Evolutionary conservation across 2,888 invertebrate species (phyloP), one percentile per base, ranked within the genome.

Genomic region (Chaitophorus viminalis): DNA sequence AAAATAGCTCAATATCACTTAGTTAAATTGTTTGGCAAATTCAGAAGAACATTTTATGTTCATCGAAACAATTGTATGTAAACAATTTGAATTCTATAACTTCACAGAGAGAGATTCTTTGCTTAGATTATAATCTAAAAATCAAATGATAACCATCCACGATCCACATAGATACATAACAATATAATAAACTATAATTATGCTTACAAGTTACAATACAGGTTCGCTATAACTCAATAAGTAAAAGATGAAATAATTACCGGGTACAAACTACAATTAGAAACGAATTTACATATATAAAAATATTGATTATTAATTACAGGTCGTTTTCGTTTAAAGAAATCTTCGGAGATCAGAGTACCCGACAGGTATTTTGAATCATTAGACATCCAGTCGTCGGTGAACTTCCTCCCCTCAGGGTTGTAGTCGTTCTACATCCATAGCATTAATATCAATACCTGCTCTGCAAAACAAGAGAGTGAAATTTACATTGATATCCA

Each of bases 381-480:
- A 33, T 79, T 74, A 87, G 87, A 87, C 87, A 65, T 74, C 75
- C 6, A 81, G 87, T 87, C 87, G 87, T 81, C 87, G 74, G 79
- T 65, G 74, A 74, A 74, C 60, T 81, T 81, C 74, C 74, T 79
- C n/a, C 81, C 79, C 74, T 74, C 6, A 70, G 87, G 84, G 77
- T 68, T 33, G 46, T 18, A 25, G 31, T 54, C 31, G 87, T 65
- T 74, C 87, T 75, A 87, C 78, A 81, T 87, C 74, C 87, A 81
- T 81, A 87, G 75, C 72, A 81, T 87, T 84, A 76, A 52, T 76
- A 65, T 39, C 60, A 29, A 60, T 75, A 83, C 72, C 36, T 60
- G 52, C 29, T 11, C 18, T 33, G 17, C 11, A 78, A 79, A 72
- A 86, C 46, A 46, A 86, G 39, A 86, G 72, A 79, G 86, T 72